A percentile compares a stretch with the other conserved stretches of the same genome.
Evolutionary conservation across 1,140 invertebrate species (phyloP).

Genomic region (Saxidomus purpurata): DNA sequence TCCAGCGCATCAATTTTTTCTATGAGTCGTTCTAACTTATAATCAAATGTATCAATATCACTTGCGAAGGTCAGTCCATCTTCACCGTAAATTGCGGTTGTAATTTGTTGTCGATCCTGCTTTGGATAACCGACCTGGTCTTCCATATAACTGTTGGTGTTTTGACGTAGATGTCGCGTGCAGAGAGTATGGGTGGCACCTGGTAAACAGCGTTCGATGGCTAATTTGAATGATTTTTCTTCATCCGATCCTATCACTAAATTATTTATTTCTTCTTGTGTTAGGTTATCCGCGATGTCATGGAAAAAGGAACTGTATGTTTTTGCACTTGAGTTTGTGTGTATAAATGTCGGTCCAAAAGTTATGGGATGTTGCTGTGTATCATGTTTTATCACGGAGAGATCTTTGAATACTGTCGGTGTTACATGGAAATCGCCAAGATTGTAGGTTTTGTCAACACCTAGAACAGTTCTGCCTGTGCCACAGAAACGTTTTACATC

Average conservation of each 20-base stretch:
- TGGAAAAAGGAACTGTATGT: slow-evolving; percentile 40
- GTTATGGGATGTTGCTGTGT: background rate
- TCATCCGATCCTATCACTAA: slow-evolving; percentile 28
- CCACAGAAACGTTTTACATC: slow-evolving; percentile 51
- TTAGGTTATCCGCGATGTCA: slow-evolving; percentile 42
- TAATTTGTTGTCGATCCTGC: background rate
- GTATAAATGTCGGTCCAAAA: slow-evolving; percentile 55
- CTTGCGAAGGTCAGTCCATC: background rate
- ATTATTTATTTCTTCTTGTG: slow-evolving; percentile 10
- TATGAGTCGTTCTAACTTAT: background rate
- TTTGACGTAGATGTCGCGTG: slow-evolving; percentile 53
- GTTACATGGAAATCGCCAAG: slow-evolving; percentile 36
- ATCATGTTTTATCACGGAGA: background rate
- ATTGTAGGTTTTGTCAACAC: slow-evolving; percentile 52
- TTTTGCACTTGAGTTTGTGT: slow-evolving; percentile 36
- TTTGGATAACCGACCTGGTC: slow-evolving; percentile 47
- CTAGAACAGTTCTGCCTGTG: slow-evolving; percentile 18
- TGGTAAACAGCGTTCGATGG: slow-evolving; percentile 26
- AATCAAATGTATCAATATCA: slow-evolving; percentile 8
- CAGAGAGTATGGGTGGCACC: slow-evolving; percentile 3
- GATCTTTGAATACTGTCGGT: slow-evolving; percentile 45
- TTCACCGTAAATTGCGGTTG: background rate
- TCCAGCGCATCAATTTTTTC: background rate
- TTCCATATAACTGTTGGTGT: slow-evolving; percentile 28
- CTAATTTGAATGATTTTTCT: slow-evolving; percentile 1